These are phyloP conservation scores for Onthophagus sagittarius DNA, from an alignment of 2,888 invertebrate genomes.

Conservation along the genomic window DNA sequence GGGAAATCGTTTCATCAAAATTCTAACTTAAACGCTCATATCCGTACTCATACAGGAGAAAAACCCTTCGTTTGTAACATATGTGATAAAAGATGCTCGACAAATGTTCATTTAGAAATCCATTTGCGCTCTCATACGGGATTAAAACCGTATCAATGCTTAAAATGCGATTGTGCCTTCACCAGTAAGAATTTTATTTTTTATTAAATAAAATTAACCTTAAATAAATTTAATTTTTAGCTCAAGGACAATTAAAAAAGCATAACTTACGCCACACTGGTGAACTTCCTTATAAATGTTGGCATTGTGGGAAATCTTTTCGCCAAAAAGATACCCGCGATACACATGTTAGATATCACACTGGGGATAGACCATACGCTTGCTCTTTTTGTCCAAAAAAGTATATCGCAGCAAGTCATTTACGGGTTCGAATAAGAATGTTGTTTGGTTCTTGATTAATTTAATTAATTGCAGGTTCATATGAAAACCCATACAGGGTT, in stretches of 20 bases:
- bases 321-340: conserved; percentile 46
- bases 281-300: conserved; percentile 45
- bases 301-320: conserved; percentile 46
- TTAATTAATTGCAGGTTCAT: conserved; percentile 36
- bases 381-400: conserved; percentile 45
- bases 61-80: conserved; percentile 42
- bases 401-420: conserved; percentile 45
- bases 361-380: conserved; percentile 43
- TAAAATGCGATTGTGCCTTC: conserved; percentile 40
- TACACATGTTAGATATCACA: conserved; percentile 46
- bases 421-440: conserved; percentile 34
- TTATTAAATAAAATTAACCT: neutral
- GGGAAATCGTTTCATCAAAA: conserved; percentile 43
- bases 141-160: conserved; percentile 43
- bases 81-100: conserved; percentile 42
- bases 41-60: conserved; percentile 42
- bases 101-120: conserved; percentile 40
- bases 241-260: conserved; percentile 44
- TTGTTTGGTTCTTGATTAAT: neutral
- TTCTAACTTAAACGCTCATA: conserved; percentile 42
- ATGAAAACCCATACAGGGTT: conserved; percentile 41
- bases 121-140: conserved; percentile 45
- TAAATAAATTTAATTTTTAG: conserved; percentile 31
- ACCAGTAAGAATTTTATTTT: conserved; percentile 39
- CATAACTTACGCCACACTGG: conserved; percentile 45